These are phyloP conservation scores for Ivindomyrus marchei DNA, from an alignment of 2,113 vertebrate genomes.

Conservation along the genomic window DNA sequence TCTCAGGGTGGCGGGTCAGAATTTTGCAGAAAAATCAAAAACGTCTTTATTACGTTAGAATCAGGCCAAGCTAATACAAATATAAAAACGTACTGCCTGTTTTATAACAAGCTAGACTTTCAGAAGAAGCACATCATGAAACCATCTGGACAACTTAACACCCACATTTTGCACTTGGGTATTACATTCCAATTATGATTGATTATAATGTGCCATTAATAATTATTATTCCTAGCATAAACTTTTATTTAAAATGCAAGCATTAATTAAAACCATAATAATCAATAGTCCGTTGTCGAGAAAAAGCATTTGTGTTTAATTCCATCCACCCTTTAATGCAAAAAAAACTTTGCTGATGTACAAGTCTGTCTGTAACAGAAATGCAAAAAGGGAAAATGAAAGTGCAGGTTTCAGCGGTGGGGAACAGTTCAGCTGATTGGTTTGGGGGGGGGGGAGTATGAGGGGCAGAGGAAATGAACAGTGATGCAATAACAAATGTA, in stretches of 20 bases:
- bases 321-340: neutral
- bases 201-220: neutral
- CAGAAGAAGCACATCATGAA: neutral
- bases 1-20: conserved; percentile 21
- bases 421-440: neutral
- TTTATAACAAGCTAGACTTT: conserved; percentile 26
- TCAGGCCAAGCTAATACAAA: conserved; percentile 27
- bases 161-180: neutral
- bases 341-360: neutral
- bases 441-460: neutral
- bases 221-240: neutral
- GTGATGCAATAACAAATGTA: conserved; percentile 25
- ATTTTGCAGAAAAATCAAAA: conserved; percentile 32
- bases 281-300: neutral
- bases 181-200: neutral
- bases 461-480: no score
- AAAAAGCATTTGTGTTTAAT: neutral
- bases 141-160: neutral
- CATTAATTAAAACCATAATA: neutral
- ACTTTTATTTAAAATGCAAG: neutral
- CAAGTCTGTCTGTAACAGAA: neutral
- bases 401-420: neutral
- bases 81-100: neutral
- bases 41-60: conserved; percentile 25
- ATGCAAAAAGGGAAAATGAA: neutral